A percentile compares a stretch with the other conserved stretches of the same genome.
phyloP scores from a whole-genome alignment of 2,888 invertebrate species.

The Nasonia oneida region DNA sequence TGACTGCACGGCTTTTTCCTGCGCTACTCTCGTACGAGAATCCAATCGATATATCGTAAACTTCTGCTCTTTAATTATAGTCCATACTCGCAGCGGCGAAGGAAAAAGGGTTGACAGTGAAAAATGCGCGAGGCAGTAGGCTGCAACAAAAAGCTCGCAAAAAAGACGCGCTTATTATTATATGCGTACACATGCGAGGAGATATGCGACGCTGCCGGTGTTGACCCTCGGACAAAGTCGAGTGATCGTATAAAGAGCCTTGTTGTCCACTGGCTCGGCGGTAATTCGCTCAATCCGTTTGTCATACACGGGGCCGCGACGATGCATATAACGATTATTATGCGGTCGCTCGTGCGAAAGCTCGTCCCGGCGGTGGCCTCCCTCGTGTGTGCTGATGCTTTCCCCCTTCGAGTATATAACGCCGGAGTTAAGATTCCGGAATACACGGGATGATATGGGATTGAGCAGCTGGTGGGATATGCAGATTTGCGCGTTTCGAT shows the following conservation, averaged over 20 bases:
- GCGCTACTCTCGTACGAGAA: too few relatives aligned
- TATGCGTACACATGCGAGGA: neutral
- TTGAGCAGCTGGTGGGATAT: neutral
- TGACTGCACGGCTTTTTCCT: too few relatives aligned
- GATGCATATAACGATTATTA: conserved; percentile 24
- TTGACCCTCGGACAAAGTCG: conserved; percentile 3
- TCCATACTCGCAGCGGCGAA: too few relatives aligned
- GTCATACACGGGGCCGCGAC: neutral
- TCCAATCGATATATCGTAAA: too few relatives aligned
- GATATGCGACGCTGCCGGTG: neutral
- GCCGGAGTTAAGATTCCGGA: neutral
- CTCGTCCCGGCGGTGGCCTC: neutral
- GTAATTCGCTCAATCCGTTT: conserved; percentile 30
- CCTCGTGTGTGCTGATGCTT: neutral
- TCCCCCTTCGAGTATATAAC: neutral
- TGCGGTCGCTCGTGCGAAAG: conserved; percentile 10
- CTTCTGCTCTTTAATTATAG: too few relatives aligned
- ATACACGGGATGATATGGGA: neutral
- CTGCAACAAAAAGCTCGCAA: neutral
- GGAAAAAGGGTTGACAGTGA: too few relatives aligned
- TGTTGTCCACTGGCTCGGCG: conserved; percentile 28
- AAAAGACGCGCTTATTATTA: neutral
- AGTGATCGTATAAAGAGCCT: conserved; percentile 34
- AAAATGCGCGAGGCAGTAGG: too few relatives aligned
- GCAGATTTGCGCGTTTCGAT: too few relatives aligned